phyloP scores from a whole-genome alignment of 2,888 invertebrate genomes.

The Achlya flavicornis region DNA sequence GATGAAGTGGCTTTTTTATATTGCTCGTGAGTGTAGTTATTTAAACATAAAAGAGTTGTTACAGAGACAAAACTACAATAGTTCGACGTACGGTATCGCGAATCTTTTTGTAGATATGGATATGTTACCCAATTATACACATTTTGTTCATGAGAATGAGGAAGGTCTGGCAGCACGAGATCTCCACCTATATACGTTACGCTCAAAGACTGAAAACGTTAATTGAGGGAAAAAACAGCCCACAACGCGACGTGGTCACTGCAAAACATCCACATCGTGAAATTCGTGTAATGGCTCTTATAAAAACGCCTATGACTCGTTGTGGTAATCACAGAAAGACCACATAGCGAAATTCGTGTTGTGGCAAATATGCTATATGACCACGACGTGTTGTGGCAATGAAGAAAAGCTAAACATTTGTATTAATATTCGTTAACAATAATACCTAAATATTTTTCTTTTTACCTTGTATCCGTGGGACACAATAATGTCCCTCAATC shows the following conservation, averaged over 20 bases:
- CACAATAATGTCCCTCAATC: constrained; percentile 59
- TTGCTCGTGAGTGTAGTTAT: too few relatives aligned
- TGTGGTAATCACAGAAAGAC: neutral
- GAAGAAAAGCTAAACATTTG: too few relatives aligned
- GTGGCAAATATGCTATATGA: neutral
- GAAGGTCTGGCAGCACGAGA: too few relatives aligned
- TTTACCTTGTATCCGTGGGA: constrained; percentile 58
- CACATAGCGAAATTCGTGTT: neutral
- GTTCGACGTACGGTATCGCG: too few relatives aligned
- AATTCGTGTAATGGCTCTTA: neutral
- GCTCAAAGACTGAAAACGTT: neutral
- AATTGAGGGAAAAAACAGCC: neutral
- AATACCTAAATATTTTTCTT: neutral
- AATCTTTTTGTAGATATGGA: too few relatives aligned
- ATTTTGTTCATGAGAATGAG: too few relatives aligned
- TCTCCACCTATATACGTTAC: neutral
- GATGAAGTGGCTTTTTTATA: too few relatives aligned
- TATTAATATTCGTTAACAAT: too few relatives aligned
- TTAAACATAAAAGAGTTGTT: too few relatives aligned
- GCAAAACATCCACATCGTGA: neutral
- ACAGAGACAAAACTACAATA: too few relatives aligned
- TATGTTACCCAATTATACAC: too few relatives aligned
- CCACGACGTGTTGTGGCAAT: neutral
- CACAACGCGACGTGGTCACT: neutral
- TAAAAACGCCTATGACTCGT: neutral